A percentile compares a stretch with the other conserved stretches of the same genome.
Evolutionary conservation across 2,797 vertebrate species (phyloP).

Genomic region (Tangara arthus): DNA sequence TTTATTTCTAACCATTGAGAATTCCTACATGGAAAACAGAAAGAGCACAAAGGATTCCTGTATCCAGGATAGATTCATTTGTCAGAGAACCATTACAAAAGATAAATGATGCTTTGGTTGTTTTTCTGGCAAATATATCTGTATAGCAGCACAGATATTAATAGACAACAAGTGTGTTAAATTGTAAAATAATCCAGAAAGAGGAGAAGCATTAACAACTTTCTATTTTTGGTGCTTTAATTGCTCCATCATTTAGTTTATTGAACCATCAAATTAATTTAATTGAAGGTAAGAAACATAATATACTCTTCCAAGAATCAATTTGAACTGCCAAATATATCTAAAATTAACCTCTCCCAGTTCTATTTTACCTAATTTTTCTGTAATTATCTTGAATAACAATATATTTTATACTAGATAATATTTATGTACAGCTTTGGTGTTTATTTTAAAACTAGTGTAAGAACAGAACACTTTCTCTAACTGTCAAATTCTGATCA

Average conservation of each 20-base stretch:
- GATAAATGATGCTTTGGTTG: neutral
- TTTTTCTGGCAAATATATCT: neutral
- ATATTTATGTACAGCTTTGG: neutral
- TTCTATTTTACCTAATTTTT: neutral
- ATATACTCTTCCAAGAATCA: neutral
- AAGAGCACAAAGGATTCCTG: neutral
- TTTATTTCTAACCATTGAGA: neutral
- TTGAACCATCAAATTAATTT: slow-evolving; percentile 2
- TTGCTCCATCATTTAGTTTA: neutral
- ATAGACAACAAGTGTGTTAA: neutral
- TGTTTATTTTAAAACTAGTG: neutral
- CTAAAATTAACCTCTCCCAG: neutral
- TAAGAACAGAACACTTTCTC: neutral
- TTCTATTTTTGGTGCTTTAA: neutral
- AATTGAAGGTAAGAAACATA: slow-evolving; percentile 9
- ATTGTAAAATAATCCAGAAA: neutral
- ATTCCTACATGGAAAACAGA: neutral
- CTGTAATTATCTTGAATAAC: neutral
- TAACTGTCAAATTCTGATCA: neutral
- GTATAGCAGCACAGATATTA: neutral
- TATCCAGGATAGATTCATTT: neutral
- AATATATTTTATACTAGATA: neutral
- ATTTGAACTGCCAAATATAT: neutral
- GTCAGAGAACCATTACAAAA: neutral
- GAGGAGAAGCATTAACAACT: neutral